phyloP scores from a whole-genome alignment of 2,113 vertebrate genomes.

The Callaeas wilsoni region DNA sequence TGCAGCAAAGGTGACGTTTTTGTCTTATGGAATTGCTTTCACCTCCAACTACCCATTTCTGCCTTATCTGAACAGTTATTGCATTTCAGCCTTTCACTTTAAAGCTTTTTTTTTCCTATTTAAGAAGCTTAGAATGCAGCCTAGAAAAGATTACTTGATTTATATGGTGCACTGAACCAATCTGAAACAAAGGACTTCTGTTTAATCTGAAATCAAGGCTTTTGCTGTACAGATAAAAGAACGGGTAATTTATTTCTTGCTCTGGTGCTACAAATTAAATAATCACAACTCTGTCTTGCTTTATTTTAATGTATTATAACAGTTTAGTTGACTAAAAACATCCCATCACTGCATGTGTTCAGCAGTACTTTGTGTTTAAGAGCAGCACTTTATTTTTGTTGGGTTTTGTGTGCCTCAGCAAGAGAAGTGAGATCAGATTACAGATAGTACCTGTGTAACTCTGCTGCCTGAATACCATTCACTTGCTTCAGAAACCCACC shows the following conservation, averaged over 20 bases:
- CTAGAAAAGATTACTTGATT: background rate
- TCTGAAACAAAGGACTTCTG: background rate
- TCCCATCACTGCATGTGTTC: background rate
- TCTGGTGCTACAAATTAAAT: background rate
- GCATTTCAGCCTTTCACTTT: background rate
- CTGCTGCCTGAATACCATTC: background rate
- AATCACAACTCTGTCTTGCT: background rate
- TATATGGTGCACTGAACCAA: background rate
- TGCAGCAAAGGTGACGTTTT: background rate
- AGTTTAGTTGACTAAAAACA: background rate
- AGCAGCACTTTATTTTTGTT: background rate
- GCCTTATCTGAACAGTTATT: background rate
- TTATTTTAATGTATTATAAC: background rate
- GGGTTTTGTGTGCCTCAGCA: background rate
- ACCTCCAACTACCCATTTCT: background rate
- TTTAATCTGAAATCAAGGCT: background rate
- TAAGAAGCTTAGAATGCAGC: background rate
- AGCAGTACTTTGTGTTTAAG: background rate
- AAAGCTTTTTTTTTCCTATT: background rate
- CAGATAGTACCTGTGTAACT: background rate
- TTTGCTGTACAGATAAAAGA: background rate
- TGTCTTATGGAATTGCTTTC: background rate
- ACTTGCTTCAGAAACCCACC: background rate
- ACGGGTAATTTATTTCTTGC: background rate
- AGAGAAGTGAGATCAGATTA: background rate